Conservation (phyloP, 2,888 invertebrate genomes). For the Micoletzkya japonica region DNA sequence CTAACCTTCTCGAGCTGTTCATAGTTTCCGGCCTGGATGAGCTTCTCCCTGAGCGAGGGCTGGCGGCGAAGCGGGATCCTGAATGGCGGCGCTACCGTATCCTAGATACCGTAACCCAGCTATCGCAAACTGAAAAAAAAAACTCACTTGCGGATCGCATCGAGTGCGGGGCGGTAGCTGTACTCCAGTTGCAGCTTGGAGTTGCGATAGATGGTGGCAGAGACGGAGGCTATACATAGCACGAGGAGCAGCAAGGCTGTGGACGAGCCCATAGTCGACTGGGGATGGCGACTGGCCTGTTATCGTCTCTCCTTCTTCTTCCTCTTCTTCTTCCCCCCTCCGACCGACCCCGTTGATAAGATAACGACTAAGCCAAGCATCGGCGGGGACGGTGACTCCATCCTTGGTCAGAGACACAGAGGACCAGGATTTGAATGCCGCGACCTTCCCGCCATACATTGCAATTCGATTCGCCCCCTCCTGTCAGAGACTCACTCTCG, state of each 20-base stretch:
- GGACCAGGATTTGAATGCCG: not conserved
- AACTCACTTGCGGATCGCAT: not conserved
- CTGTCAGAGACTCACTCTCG: not conserved
- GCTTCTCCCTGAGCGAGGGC: constrained; percentile 46
- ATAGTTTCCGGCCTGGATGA: constrained; percentile 45
- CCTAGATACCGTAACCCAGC: no score
- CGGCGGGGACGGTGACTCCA: no score
- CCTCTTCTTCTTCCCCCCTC: constrained; percentile 6
- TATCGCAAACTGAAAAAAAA: no score
- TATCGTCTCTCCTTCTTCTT: not conserved
- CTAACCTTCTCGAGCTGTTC: constrained; percentile 34
- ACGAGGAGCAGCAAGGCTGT: not conserved
- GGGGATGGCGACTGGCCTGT: not conserved
- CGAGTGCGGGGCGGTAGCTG: not conserved
- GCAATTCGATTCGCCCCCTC: not conserved
- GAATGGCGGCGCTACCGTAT: not conserved
- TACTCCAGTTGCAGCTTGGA: not conserved
- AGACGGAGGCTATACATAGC: not conserved
- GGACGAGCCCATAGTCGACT: not conserved
- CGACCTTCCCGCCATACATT: not conserved
- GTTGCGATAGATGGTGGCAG: not conserved
- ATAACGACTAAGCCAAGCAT: no score
- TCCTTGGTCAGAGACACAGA: not conserved
- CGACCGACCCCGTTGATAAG: no score
- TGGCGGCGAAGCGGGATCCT: constrained; percentile 49